A percentile compares a stretch with the other conserved stretches of the same genome.
Conservation (phyloP, 2,797 vertebrate species). For the Synaphobranchus kaupii region DNA sequence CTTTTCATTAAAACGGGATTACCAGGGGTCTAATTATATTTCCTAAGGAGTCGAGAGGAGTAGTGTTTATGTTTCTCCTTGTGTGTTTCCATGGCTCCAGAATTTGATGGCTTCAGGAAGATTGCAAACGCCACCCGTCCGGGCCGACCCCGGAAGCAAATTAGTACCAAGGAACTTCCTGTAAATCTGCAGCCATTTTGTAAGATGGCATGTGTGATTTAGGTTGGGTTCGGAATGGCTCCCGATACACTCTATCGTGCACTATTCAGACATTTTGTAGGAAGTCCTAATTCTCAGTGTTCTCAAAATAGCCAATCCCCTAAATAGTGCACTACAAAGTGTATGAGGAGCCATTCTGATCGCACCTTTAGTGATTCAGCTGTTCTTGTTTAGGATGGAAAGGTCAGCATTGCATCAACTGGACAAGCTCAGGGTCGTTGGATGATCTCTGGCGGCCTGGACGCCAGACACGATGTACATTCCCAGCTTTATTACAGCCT, state of each 20-base stretch:
- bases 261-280: too few relatives aligned
- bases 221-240: too few relatives aligned
- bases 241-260: too few relatives aligned
- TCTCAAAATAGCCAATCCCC: too few relatives aligned
- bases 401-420: too few relatives aligned
- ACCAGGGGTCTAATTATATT: background rate
- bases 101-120: background rate
- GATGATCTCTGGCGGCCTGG: background rate
- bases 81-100: background rate
- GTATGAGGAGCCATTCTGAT: too few relatives aligned
- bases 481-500: background rate
- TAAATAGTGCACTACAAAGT: too few relatives aligned
- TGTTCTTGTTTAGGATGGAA: background rate
- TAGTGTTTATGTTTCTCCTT: background rate
- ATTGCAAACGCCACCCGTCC: background rate
- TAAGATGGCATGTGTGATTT: background rate
- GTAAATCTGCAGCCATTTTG: background rate
- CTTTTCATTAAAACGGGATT: conserved; percentile 25
- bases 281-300: too few relatives aligned
- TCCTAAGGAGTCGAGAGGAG: background rate
- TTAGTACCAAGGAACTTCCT: background rate
- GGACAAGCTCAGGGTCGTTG: background rate
- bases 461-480: background rate
- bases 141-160: background rate
- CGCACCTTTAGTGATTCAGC: too few relatives aligned